Percentiles rank a stretch among this genome's conserved stretches.
phyloP scores from a whole-genome alignment of 2,797 vertebrate species.

The Anniella stebbinsi region DNA sequence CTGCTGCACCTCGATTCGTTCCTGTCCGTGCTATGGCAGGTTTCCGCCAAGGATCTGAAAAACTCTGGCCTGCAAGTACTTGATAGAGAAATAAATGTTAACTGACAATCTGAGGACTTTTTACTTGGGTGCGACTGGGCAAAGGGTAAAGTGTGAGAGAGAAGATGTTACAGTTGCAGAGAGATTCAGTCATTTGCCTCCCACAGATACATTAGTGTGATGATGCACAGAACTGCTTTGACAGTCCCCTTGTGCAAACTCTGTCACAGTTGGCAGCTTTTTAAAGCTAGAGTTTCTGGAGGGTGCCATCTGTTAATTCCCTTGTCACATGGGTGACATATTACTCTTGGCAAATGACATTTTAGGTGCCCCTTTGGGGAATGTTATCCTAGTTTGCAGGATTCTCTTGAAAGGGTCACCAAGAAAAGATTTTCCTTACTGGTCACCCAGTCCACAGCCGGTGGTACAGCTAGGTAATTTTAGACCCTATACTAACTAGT shows the following conservation, averaged over 20 bases:
- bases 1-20: slow-evolving; percentile 9
- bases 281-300: background rate
- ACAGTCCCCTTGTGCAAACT: slow-evolving; percentile 51
- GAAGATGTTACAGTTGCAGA: slow-evolving; percentile 50
- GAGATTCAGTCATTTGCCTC: slow-evolving; percentile 26
- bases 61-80: slow-evolving; percentile 59
- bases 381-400: slow-evolving; percentile 30
- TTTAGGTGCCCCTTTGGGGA: slow-evolving; percentile 34
- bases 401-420: slow-evolving; percentile 29
- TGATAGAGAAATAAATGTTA: slow-evolving; percentile 63
- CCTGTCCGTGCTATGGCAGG: slow-evolving; percentile 2
- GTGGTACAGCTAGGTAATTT: no score
- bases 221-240: slow-evolving; percentile 20
- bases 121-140: slow-evolving; percentile 20
- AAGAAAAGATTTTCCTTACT: slow-evolving; percentile 11
- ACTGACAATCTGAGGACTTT: slow-evolving; percentile 60
- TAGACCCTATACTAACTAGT: no score
- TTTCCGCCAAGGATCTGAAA: slow-evolving; percentile 49
- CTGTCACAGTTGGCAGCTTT: slow-evolving; percentile 53
- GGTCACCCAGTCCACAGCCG: slow-evolving; percentile 38
- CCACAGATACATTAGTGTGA: background rate
- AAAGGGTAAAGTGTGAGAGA: slow-evolving; percentile 33
- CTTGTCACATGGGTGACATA: slow-evolving; percentile 12
- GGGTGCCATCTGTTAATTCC: slow-evolving; percentile 9
- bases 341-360: slow-evolving; percentile 17